phyloP scores from a whole-genome alignment of 2,113 vertebrate genomes.

The Sylvietta virens region DNA sequence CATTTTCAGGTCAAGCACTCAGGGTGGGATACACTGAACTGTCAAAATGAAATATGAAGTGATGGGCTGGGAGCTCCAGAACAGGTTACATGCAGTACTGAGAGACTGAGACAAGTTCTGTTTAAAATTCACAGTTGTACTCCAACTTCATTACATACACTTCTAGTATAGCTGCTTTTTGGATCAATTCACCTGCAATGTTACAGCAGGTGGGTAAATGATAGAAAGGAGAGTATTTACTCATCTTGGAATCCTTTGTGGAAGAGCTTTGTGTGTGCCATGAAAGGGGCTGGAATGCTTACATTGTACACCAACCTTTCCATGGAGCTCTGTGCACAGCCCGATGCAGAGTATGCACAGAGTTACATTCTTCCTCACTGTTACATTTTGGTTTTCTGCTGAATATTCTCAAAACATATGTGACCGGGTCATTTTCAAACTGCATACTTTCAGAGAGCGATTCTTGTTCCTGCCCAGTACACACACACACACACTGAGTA shows the following conservation, averaged over 20 bases:
- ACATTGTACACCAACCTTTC: neutral
- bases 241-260: neutral
- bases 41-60: constrained; percentile 61
- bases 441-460: neutral
- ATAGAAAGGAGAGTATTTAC: neutral
- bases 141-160: neutral
- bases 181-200: neutral
- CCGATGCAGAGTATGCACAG: neutral
- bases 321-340: rapidly evolving
- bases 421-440: neutral
- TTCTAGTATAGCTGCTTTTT: neutral
- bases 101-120: neutral
- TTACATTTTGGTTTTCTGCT: neutral
- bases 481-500: neutral
- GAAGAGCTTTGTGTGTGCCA: neutral
- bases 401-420: neutral
- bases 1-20: constrained; percentile 28
- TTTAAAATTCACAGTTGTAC: neutral
- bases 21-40: constrained; percentile 2
- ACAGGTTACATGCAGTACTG: neutral
- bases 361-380: neutral
- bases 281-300: neutral
- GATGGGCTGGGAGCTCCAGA: constrained; percentile 16
- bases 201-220: neutral
- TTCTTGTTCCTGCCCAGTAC: neutral